phyloP scores from a whole-genome alignment of 2,797 vertebrate genomes.

The Sebastes miniatus region DNA sequence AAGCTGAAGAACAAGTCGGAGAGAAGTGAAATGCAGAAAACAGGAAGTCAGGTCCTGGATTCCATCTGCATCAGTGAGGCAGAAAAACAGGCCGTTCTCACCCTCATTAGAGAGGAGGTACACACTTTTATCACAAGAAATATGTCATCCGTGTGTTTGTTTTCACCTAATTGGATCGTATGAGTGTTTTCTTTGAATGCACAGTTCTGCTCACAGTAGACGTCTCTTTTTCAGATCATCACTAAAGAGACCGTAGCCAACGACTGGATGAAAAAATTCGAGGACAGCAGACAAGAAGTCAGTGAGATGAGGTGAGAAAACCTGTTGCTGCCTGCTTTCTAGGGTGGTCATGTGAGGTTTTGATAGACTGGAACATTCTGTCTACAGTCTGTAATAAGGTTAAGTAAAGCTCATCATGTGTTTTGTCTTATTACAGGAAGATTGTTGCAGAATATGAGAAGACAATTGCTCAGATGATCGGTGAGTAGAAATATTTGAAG shows the following conservation, averaged over 20 bases:
- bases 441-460: constrained; percentile 98
- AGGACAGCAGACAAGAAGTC: constrained; percentile 90
- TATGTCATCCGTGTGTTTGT: not conserved
- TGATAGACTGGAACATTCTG: not conserved
- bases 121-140: not conserved
- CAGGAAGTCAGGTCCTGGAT: constrained; percentile 83
- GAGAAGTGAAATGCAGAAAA: constrained; percentile 73
- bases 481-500: constrained; percentile 78
- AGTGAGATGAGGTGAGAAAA: constrained; percentile 92
- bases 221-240: constrained; percentile 86
- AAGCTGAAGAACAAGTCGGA: constrained; percentile 60
- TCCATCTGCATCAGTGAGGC: constrained; percentile 88
- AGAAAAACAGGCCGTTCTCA: constrained; percentile 89
- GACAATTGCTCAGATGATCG: constrained; percentile 98
- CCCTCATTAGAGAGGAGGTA: constrained; percentile 93
- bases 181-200: not conserved
- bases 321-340: not conserved
- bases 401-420: not conserved
- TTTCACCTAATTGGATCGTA: not conserved
- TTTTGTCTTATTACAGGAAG: constrained; percentile 81
- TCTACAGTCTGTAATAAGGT: not conserved
- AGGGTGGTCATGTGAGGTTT: not conserved
- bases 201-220: constrained; percentile 16
- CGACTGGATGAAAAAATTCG: constrained; percentile 93
- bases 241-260: constrained; percentile 92